Base-by-base conservation (phyloP, 2,797 vertebrate species). In the Micrastur ruficollis region DNA sequence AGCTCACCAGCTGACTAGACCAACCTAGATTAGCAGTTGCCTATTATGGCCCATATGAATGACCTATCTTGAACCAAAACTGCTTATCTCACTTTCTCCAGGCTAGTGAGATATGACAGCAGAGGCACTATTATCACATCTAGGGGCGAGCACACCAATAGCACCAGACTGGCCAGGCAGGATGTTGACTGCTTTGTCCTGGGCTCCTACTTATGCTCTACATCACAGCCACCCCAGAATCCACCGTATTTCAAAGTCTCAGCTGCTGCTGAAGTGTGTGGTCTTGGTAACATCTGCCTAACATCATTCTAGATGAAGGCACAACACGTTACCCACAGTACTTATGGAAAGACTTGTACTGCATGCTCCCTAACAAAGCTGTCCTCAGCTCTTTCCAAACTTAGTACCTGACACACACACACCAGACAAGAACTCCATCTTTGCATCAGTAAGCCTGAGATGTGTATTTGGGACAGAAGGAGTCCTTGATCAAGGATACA, bases 191-290 rank as follows among this genome's bases (percentile, higher is more conserved):
- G 49, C 53, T 36, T 53, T 70, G 14, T 23, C 61, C 38, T 52
- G 27, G 17, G 32, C 23, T 86, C 22, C n/a, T n/a, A 21, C 14
- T 76, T 58, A 6, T 0, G 11, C 14, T 12, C 32, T 27, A 42
- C 8, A n/a, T 19, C 55, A 73, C 0, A 26, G 12, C 16, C 59
- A 83, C 5, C 1, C n/a, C 14, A 3, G 1, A 71, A 31, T 52
- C 25, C 36, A 78, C 36, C 31, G 44, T 58, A n/a, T 36, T 59
- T 44, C 49, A 40, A 53, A 32, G 29, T 20, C 55, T 59, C 53
- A 29, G 36, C 65, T 61, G 42, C 53, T 40, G 25, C 18, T 14
- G 19, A 50, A 46, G 9, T 2, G 3, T 11, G 59, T 3, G 4
- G 25, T 22, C 29, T 50, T 19, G 1, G 29, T 44, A 80, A 66